phyloP scores from a whole-genome alignment of 2,888 invertebrate species.

The Elysia crispata region DNA sequence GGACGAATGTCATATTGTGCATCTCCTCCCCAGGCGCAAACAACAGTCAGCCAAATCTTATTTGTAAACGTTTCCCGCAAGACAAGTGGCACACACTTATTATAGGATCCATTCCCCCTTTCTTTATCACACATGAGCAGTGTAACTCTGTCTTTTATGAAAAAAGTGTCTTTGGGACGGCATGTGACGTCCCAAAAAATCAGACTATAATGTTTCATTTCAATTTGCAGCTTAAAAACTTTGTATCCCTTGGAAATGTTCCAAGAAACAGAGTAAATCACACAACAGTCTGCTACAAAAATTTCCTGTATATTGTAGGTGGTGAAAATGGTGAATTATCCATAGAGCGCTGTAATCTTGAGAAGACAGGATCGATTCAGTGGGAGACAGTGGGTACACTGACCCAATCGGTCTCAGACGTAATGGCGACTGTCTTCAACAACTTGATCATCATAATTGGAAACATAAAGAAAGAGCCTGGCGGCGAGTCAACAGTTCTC shows the following conservation, averaged over 20 bases:
- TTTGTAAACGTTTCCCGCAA: slow-evolving; percentile 23
- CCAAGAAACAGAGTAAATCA: not conserved
- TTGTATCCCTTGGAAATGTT: not conserved
- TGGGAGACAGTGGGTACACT: slow-evolving; percentile 33
- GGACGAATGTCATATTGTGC: slow-evolving; percentile 17
- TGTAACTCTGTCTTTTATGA: slow-evolving; percentile 25
- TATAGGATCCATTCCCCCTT: not conserved
- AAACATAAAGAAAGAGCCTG: not conserved
- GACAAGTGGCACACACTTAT: slow-evolving; percentile 16
- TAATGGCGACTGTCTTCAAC: not conserved
- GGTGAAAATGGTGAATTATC: slow-evolving; percentile 12
- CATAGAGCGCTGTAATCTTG: slow-evolving; percentile 23
- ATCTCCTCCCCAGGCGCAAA: not conserved
- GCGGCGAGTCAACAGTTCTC: not conserved
- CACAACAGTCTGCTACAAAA: not conserved
- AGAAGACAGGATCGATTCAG: not conserved
- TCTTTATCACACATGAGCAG: not conserved
- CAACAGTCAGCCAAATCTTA: no score
- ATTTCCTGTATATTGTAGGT: slow-evolving; percentile 32
- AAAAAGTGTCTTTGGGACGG: slow-evolving; percentile 11
- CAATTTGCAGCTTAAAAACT: not conserved
- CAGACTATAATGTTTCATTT: not conserved
- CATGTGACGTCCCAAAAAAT: not conserved
- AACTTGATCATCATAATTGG: slow-evolving; percentile 22
- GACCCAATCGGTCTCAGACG: slow-evolving; percentile 3